Conservation (phyloP, 2,797 vertebrate species). For the Eurystomus glaucurus region DNA sequence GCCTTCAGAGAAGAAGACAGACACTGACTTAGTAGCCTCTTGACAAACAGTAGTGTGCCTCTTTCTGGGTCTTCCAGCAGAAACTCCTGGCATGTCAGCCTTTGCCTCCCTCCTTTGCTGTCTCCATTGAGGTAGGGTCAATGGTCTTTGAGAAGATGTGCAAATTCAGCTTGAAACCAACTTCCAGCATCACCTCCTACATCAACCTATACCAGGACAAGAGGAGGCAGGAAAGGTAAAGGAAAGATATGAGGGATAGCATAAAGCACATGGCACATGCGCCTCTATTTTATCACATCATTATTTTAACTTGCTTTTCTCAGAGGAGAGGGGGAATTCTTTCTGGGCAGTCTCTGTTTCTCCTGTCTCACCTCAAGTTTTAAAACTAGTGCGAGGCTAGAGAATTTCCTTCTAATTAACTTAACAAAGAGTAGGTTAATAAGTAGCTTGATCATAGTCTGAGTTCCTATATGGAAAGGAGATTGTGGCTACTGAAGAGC, state of each 20-base stretch:
- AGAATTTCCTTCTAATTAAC: conserved; percentile 39
- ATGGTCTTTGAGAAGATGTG: neutral
- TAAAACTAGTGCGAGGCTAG: conserved; percentile 5
- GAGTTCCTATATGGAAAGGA: neutral
- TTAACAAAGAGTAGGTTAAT: conserved; percentile 57
- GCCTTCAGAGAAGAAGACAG: neutral
- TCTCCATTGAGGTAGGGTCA: neutral
- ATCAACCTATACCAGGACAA: rapidly evolving
- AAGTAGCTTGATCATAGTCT: conserved; percentile 48
- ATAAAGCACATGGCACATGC: rapidly evolving
- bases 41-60: neutral
- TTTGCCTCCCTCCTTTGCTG: neutral
- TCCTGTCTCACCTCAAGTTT: neutral
- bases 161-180: neutral
- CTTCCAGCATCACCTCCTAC: neutral
- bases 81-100: neutral
- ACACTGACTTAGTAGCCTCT: neutral
- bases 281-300: neutral
- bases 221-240: neutral
- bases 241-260: neutral
- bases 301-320: neutral
- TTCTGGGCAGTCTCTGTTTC: neutral
- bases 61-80: neutral
- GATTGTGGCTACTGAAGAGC: conserved; percentile 41
- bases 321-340: neutral